These are phyloP conservation scores for Poecile atricapillus DNA, from an alignment of 2,113 vertebrate genomes.

Conservation along the genomic window DNA sequence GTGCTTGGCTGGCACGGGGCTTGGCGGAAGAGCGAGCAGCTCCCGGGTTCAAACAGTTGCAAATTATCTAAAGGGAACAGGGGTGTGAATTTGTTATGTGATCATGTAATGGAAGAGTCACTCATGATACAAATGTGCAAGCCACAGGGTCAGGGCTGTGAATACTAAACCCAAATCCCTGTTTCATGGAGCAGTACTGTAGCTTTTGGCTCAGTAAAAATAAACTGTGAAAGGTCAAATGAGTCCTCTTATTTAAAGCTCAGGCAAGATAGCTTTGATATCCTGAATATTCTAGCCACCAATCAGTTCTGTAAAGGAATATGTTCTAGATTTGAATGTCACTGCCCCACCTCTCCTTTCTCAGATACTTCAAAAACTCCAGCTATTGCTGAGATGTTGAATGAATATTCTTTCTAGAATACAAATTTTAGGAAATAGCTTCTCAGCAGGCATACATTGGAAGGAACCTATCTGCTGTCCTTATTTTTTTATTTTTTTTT, in stretches of 20 bases:
- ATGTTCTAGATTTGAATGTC: neutral
- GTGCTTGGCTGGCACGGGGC: neutral
- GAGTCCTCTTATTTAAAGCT: conserved; percentile 9
- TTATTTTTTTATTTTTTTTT: neutral
- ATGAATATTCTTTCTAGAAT: neutral
- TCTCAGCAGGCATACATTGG: neutral
- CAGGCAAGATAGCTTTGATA: neutral
- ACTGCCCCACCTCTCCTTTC: neutral
- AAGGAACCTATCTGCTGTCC: neutral
- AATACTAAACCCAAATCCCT: neutral
- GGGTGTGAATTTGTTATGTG: conserved; percentile 26
- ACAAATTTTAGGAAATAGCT: neutral
- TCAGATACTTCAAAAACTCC: neutral
- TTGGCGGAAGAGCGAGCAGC: neutral
- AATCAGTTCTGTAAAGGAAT: neutral
- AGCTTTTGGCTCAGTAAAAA: neutral
- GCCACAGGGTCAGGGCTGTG: neutral
- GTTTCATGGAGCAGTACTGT: neutral
- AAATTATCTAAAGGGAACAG: neutral
- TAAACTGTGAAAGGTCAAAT: neutral
- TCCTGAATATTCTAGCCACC: neutral
- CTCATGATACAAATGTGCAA: neutral
- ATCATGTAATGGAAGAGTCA: neutral
- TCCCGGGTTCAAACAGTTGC: neutral
- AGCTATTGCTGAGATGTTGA: neutral